These are phyloP conservation scores for Digitonthophagus gazella DNA, from an alignment of 2,888 invertebrate genomes.

Conservation along the genomic window DNA sequence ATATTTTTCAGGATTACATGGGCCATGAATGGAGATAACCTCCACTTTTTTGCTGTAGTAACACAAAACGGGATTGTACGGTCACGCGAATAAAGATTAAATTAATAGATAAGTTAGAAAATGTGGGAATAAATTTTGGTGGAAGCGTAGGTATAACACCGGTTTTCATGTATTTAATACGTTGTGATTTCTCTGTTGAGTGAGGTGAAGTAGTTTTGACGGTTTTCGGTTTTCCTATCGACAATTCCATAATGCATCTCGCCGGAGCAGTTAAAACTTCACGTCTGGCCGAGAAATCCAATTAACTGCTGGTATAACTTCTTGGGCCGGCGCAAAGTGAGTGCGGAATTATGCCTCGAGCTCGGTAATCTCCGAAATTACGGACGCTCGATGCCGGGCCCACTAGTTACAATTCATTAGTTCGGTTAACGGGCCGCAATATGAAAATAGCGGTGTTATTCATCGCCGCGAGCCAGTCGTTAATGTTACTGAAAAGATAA, in stretches of 20 bases:
- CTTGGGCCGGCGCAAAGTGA: background rate
- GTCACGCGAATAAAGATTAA: background rate
- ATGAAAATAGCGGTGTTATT: constrained; percentile 15
- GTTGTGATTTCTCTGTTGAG: background rate
- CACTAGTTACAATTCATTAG: constrained; percentile 15
- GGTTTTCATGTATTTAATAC: background rate
- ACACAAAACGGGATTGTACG: background rate
- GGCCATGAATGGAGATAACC: background rate
- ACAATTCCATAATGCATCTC: background rate
- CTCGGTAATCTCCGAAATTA: constrained; percentile 14
- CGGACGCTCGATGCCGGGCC: constrained; percentile 7
- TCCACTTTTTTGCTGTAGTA: background rate
- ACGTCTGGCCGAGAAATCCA: background rate
- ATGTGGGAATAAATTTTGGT: background rate
- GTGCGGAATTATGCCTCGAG: background rate
- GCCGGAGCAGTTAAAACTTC: background rate
- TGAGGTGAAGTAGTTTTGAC: background rate
- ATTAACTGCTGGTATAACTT: background rate
- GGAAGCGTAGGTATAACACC: too few species aligned
- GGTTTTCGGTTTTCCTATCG: background rate
- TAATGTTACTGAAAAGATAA: constrained; percentile 17
- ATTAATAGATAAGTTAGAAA: background rate
- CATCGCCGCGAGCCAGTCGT: constrained; percentile 9
- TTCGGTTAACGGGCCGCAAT: constrained; percentile 12
- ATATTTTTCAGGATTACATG: background rate